Percentiles rank a stretch among this genome's conserved stretches.
phyloP scores from a whole-genome alignment of 2,797 vertebrate species.

The Melanotaenia parkinsoni region DNA sequence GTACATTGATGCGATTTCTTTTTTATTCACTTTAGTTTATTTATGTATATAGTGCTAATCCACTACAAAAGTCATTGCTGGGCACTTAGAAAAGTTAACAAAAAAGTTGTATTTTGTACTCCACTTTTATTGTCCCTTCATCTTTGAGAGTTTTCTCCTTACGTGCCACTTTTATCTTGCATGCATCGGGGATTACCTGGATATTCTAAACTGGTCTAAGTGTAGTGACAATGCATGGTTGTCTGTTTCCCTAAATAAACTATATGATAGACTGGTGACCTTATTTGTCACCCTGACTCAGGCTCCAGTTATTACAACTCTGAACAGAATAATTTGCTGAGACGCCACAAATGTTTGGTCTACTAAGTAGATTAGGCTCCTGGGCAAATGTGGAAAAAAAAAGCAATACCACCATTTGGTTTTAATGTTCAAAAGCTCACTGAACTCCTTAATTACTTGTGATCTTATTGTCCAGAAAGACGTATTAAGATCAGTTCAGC shows the following conservation, averaged over 20 bases:
- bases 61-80: not conserved
- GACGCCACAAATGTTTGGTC: not conserved
- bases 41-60: not conserved
- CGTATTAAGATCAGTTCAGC: not conserved
- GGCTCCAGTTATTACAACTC: not conserved
- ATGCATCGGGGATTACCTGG: not conserved
- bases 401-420: not conserved
- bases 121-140: not conserved
- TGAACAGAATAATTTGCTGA: not conserved
- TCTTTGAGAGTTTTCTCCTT: not conserved
- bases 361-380: not conserved
- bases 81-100: not conserved
- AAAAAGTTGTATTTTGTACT: not conserved
- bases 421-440: not conserved
- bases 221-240: not conserved
- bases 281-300: not conserved
- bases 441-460: not conserved
- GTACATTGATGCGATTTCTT: not conserved
- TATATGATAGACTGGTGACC: not conserved
- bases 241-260: not conserved
- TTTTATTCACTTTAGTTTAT: no score
- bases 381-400: not conserved
- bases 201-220: not conserved
- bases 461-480: not conserved
- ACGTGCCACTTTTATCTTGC: no score